A percentile compares a stretch with the other conserved stretches of the same genome.
Conservation (phyloP, 53 echinoderm and acorn worm species). For the Hippasteria phrygiana region DNA sequence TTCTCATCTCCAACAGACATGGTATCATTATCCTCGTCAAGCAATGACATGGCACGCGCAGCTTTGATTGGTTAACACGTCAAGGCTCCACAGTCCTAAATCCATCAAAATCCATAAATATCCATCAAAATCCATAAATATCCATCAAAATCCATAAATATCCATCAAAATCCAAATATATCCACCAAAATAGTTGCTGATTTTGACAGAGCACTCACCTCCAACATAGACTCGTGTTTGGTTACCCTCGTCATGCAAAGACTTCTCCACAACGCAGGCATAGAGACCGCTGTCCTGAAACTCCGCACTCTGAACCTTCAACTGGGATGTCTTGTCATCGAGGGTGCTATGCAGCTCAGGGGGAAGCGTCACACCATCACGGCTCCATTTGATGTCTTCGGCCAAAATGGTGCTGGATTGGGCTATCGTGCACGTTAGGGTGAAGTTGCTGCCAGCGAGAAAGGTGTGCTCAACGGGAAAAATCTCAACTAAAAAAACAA, state of each 20-base stretch:
- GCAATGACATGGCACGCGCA: too few relatives aligned
- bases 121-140: too few relatives aligned
- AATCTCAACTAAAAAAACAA: slow-evolving; percentile 36
- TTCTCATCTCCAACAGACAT: too few relatives aligned
- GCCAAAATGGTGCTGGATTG: neutral
- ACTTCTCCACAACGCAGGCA: slow-evolving; percentile 14
- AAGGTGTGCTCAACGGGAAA: slow-evolving; percentile 34
- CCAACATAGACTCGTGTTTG: slow-evolving; percentile 33
- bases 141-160: too few relatives aligned
- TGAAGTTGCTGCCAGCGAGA: slow-evolving; percentile 18
- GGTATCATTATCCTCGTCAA: too few relatives aligned
- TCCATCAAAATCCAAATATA: too few relatives aligned
- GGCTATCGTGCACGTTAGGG: slow-evolving; percentile 13
- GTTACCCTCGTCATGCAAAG: neutral
- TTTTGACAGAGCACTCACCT: slow-evolving; percentile 14
- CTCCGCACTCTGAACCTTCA: slow-evolving; percentile 12
- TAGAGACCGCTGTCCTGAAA: slow-evolving; percentile 55
- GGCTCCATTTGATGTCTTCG: slow-evolving; percentile 41
- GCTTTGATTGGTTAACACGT: too few relatives aligned
- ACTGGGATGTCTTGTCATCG: slow-evolving; percentile 11
- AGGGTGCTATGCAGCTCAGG: slow-evolving; percentile 1
- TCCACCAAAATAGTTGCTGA: neutral
- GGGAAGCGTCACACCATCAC: neutral
- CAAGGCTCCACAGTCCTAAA: too few relatives aligned
- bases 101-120: too few relatives aligned